These are phyloP conservation scores for Mungos mungo DNA, from an alignment of 2,113 vertebrate genomes.

Conservation along the genomic window DNA sequence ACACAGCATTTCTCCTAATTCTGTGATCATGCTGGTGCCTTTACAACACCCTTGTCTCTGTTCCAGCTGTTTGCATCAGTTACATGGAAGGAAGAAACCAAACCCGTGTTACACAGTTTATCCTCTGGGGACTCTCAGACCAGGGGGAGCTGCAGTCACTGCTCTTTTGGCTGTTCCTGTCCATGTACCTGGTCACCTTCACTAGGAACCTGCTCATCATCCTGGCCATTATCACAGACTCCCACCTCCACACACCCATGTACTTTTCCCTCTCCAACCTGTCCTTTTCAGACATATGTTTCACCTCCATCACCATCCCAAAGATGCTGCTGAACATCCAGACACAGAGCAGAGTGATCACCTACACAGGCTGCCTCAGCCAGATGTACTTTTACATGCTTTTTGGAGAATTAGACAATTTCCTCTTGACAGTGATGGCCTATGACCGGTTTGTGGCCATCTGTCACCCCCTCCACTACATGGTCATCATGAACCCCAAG, in stretches of 20 bases:
- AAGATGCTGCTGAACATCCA: neutral
- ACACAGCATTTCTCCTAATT: too few relatives aligned
- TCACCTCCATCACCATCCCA: neutral
- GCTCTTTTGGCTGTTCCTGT: neutral
- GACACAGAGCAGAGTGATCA: neutral
- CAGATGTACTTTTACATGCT: neutral
- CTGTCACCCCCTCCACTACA: neutral
- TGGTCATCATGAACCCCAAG: neutral
- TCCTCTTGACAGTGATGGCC: neutral
- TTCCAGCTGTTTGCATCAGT: neutral
- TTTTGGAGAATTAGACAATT: neutral
- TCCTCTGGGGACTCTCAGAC: neutral
- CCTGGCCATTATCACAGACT: neutral
- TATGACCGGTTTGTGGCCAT: neutral
- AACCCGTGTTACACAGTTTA: neutral
- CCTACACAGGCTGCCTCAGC: neutral
- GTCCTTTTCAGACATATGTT: neutral
- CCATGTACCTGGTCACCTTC: neutral
- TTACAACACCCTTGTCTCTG: too few relatives aligned
- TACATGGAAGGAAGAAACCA: neutral
- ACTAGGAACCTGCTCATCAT: slow-evolving; percentile 12
- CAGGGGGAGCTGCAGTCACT: neutral
- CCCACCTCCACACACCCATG: neutral
- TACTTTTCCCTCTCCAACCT: neutral
- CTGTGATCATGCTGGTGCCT: neutral